A percentile compares a stretch with the other conserved stretches of the same genome.
These are phyloP conservation scores for Saturnia pavonia DNA, from an alignment of 2,888 invertebrate genomes.

Conservation along the genomic window DNA sequence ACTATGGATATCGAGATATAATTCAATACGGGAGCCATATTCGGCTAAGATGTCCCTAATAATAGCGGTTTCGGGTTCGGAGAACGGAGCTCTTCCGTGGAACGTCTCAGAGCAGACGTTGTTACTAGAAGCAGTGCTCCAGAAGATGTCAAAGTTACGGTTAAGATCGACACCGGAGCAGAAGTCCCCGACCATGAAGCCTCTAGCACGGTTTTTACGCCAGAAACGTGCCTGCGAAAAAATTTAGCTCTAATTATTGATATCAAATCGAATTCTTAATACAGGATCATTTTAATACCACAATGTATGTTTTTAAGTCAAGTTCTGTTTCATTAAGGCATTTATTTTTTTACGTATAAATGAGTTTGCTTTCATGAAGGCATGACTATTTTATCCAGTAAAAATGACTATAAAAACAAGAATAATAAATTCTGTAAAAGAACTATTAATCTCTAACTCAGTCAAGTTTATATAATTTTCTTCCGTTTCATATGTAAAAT, in stretches of 20 bases:
- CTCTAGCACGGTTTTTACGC: constrained; percentile 84
- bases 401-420: too few relatives aligned
- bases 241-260: background rate
- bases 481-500: background rate
- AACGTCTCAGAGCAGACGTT: constrained; percentile 83
- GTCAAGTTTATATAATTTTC: too few relatives aligned
- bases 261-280: background rate
- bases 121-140: constrained; percentile 80
- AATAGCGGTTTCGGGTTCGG: constrained; percentile 84
- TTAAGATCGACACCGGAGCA: constrained; percentile 89
- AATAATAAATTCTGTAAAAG: too few relatives aligned
- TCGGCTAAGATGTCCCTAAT: constrained; percentile 80
- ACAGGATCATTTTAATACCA: background rate
- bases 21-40: constrained; percentile 71
- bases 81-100: constrained; percentile 83
- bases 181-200: constrained; percentile 38
- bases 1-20: constrained; percentile 89
- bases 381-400: background rate
- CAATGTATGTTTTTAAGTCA: background rate
- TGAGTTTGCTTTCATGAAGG: background rate
- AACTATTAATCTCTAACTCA: too few relatives aligned
- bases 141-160: constrained; percentile 87
- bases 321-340: background rate
- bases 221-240: constrained; percentile 79
- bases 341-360: background rate